These are phyloP conservation scores for Epirrhoe tristata DNA, from an alignment of 2,888 invertebrate species.

Conservation along the genomic window DNA sequence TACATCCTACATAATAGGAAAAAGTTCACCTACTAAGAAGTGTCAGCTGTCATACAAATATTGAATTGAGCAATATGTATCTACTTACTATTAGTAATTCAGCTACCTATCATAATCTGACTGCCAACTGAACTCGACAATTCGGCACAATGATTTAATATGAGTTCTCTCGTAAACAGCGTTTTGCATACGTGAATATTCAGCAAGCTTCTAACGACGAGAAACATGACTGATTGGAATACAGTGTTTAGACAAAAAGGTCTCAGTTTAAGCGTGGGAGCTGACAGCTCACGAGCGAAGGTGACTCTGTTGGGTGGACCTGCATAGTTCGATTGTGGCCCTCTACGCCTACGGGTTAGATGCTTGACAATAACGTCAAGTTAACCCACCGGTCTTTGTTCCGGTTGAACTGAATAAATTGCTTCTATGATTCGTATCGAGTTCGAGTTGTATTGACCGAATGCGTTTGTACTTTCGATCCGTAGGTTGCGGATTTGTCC, in stretches of 20 bases:
- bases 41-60: conserved; percentile 26
- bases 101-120: conserved; percentile 37
- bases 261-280: conserved; percentile 71
- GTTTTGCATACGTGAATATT: conserved; percentile 74
- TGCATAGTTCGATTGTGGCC: conserved; percentile 67
- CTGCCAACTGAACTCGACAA: conserved; percentile 43
- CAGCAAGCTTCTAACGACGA: conserved; percentile 63
- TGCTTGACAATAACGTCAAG: conserved; percentile 50
- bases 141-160: conserved; percentile 54
- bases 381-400: conserved; percentile 28
- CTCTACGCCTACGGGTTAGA: conserved; percentile 62
- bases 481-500: too few species aligned
- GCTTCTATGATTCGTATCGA: conserved; percentile 3
- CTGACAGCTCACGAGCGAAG: conserved; percentile 64
- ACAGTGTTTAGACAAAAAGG: conserved; percentile 67
- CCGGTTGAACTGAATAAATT: conserved; percentile 38
- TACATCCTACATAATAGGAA: neutral
- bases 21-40: conserved; percentile 11
- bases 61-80: conserved; percentile 32
- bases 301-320: conserved; percentile 66
- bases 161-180: conserved; percentile 55
- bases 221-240: conserved; percentile 63
- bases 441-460: neutral
- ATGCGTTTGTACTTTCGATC: too few species aligned
- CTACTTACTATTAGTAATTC: conserved; percentile 8